A percentile compares a stretch with the other conserved stretches of the same genome.
phyloP scores from a whole-genome alignment of 2,888 invertebrate species.

The Orchesellides sinensis region DNA sequence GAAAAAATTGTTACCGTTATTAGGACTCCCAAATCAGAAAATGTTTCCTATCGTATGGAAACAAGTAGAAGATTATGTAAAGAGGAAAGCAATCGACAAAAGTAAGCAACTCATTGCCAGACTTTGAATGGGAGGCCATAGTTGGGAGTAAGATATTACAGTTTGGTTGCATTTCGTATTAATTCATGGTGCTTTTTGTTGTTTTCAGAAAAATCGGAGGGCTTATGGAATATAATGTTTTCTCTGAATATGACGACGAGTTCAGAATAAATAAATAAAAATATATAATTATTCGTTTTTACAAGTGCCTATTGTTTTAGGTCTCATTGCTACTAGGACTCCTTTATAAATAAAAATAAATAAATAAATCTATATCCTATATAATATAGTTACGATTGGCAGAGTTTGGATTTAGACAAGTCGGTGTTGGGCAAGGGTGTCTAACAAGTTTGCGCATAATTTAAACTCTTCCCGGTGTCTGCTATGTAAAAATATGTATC shows the following conservation, averaged over 20 bases:
- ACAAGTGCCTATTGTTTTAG: conserved; percentile 69
- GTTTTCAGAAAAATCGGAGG: conserved; percentile 67
- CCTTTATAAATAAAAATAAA: conserved; percentile 48
- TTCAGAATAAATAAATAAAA: conserved; percentile 52
- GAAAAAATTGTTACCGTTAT: conserved; percentile 66
- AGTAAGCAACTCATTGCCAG: conserved; percentile 53
- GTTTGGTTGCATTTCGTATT: no score
- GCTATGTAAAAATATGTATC: conserved; percentile 62
- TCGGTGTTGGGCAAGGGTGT: conserved; percentile 36
- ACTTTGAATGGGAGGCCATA: no score
- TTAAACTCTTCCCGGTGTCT: conserved; percentile 64
- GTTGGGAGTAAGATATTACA: no score
- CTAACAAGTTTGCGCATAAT: conserved; percentile 53
- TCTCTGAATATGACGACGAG: conserved; percentile 67
- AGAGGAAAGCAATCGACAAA: conserved; percentile 64
- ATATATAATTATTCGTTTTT: conserved; percentile 65
- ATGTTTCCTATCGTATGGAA: conserved; percentile 68
- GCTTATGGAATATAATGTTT: conserved; percentile 70
- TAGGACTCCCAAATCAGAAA: conserved; percentile 62
- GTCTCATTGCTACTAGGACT: conserved; percentile 60
- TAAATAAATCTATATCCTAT: conserved; percentile 42
- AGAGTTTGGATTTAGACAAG: conserved; percentile 58
- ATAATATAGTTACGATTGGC: conserved; percentile 28
- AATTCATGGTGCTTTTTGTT: conserved; percentile 19
- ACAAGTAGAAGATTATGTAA: conserved; percentile 69